A percentile compares a stretch with the other conserved stretches of the same genome.
Conservation (phyloP, 2,797 vertebrate species). For the Parauchenoglanis punctatus region DNA sequence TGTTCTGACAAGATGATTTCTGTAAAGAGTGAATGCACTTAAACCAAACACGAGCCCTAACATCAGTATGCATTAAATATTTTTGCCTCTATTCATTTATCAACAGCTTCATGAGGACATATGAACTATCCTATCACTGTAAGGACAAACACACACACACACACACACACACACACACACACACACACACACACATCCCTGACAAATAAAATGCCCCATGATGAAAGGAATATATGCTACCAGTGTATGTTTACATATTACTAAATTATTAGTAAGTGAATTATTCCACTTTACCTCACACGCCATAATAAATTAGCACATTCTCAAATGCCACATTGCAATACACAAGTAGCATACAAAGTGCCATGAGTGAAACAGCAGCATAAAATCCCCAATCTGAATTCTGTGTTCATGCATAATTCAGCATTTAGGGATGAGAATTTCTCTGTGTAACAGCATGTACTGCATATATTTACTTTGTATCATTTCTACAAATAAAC, state of each 20-base stretch:
- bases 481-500: not conserved
- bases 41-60: not conserved
- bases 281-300: slow-evolving; percentile 5
- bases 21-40: not conserved
- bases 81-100: not conserved
- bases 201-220: slow-evolving; percentile 13
- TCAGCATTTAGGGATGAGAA: slow-evolving; percentile 16
- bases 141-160: not conserved
- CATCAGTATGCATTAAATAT: not conserved
- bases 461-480: not conserved
- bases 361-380: not conserved
- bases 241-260: not conserved
- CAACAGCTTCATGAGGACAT: not conserved
- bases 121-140: too few relatives aligned
- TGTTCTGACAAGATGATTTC: not conserved
- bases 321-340: not conserved
- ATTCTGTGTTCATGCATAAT: slow-evolving; percentile 34
- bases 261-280: not conserved
- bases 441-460: not conserved
- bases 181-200: not conserved
- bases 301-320: not conserved
- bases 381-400: not conserved
- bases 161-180: too few relatives aligned
- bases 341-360: not conserved
- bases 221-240: slow-evolving; percentile 7